Base-by-base conservation (phyloP, 2,797 vertebrate species). In the Phoxinus dragarum region DNA sequence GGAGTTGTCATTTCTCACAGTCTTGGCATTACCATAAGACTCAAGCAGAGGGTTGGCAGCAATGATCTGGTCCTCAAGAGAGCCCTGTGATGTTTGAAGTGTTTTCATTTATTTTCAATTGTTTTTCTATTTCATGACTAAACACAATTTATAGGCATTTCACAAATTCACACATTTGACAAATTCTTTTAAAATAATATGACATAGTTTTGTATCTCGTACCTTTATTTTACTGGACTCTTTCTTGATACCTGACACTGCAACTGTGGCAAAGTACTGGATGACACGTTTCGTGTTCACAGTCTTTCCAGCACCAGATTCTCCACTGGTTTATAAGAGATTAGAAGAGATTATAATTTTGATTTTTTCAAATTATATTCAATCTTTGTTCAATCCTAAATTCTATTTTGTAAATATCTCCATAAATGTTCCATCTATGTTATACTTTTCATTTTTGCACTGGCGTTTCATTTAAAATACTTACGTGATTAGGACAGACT, bases 1-100 rank as follows among this genome's bases (percentile, higher is more conserved):
- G 14, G 97, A 98, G 92, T 97, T 98, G 95, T 97, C 97, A 5
- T 98, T 97, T 91, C 97, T 97, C 93, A 98, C 95, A 0, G 97
- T 97, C 90, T 97, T 97, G 91, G 96, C 96, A 0, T 97, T 97
- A 85, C 96, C 96, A 85, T 97, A 98, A 74, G 97, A 95, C 89
- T 89, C 88, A 78, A 89, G 85, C 23, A 88, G 73, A 77, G 85
- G 79, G 54, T 83, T 89, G 54, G 89, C 89, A 83, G 89, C 87
- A 89, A 89, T 85, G 21, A 88, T 89, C 83, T 89, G 89, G 59
- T 89, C 89, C 66, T 89, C 87, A 77, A 89, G 85, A 85, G 89
- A 83, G 66, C 86, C 86, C 86, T 87, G 74, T 34, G 64, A 1
- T 69, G 67, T 40, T 69, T 69, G 36, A 69, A 40, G 3, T 17